Conservation (phyloP, 2,888 invertebrate genomes). For the Ryuthela nishihirai region DNA sequence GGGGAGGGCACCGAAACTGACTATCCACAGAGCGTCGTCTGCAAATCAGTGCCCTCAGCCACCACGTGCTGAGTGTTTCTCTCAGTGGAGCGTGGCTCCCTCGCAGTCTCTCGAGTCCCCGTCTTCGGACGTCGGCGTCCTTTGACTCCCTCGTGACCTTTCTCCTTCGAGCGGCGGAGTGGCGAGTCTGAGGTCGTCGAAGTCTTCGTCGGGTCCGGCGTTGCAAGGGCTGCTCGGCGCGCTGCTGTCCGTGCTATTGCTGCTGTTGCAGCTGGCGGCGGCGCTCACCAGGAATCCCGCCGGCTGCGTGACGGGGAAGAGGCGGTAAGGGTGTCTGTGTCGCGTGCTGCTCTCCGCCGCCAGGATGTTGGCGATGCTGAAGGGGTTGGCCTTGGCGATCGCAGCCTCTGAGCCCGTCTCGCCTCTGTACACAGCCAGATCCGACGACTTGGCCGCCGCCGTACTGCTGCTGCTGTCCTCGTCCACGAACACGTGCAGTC, state of each 20-base stretch:
- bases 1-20: no score
- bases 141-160: no score
- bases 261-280: slow-evolving; percentile 7
- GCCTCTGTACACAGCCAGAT: background rate
- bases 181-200: no score
- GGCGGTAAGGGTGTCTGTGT: background rate
- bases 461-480: slow-evolving; percentile 3
- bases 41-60: no score
- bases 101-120: no score
- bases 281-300: slow-evolving; percentile 28
- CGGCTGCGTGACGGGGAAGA: slow-evolving; percentile 7
- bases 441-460: no score
- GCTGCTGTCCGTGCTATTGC: slow-evolving; percentile 27
- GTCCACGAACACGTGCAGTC: slow-evolving; percentile 12
- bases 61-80: no score
- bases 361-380: slow-evolving; percentile 39
- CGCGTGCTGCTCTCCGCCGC: slow-evolving; percentile 12
- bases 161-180: no score
- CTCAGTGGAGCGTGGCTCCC: no score
- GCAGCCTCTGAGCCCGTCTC: background rate
- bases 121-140: no score
- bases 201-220: no score
- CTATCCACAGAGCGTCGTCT: no score
- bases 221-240: slow-evolving; percentile 18
- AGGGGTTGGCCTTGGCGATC: slow-evolving; percentile 17